Base-by-base conservation (phyloP, 2,797 vertebrate genomes). In the Takifugu rubripes region DNA sequence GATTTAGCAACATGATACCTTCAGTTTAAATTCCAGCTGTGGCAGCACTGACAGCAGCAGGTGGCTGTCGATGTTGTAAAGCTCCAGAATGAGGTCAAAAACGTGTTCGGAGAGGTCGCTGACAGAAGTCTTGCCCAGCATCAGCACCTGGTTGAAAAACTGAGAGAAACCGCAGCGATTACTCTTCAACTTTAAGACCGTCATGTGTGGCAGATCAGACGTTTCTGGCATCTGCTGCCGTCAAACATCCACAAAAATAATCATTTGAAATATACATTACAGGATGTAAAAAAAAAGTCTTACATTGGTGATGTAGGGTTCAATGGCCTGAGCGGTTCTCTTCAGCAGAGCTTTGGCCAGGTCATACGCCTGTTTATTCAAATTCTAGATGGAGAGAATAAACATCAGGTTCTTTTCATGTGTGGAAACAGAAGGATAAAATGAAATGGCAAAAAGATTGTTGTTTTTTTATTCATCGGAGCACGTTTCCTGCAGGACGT, bases 141-240 rank as follows among this genome's bases (percentile, higher is more conserved):
- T 98, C 76, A 99, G 92, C 70, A 99, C 97, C 90, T 97, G 97
- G 91, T 99, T 99, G 87, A 99, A 99, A 86, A 99, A 99, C 97
- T 99, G 83, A 31, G 11, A 48, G 4, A 33, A 7, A 15, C 6
- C 5, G 16, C 1, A 36, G 7, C 3, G 5, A 29, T n/a, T n/a
- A 29, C 25, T 8, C 10, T 15, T 16, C 47, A 11, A 16, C 10
- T 25, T 15, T 29, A 3, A 29, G 25, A 21, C 29, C 27, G 10
- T 29, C 7, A 29, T 16, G 15, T 0, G 16, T 9, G 27, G n/a
- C 1, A 21, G 31, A 12, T 15, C 26, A 33, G 9, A 12, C 7
- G 47, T 40, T 5, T 8, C 45, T n/a, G 9, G 29, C 2, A 5
- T 43, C 29, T 16, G 3, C 11, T 54, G 17, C 6, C 16, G 3